Evolutionary conservation across 2,113 vertebrate species (phyloP).

Genomic region (Caretta caretta): DNA sequence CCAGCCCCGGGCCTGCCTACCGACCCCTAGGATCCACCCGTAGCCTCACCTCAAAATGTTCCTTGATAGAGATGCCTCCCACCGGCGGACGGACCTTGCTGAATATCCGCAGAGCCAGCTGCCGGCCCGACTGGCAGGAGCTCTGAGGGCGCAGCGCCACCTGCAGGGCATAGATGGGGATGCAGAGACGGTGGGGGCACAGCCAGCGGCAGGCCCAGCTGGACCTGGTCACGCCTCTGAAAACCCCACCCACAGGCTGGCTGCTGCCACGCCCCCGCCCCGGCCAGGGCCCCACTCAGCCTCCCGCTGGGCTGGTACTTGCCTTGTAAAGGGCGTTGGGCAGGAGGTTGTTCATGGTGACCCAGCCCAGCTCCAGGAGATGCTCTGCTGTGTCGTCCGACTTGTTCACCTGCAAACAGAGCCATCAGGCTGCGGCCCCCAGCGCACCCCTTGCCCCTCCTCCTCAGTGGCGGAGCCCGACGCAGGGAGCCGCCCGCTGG

Average conservation of each 20-base stretch:
- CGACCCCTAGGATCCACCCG: not conserved
- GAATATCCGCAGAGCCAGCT: conserved; percentile 95
- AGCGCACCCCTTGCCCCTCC: rapidly evolving
- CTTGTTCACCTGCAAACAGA: conserved; percentile 90
- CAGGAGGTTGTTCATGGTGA: conserved; percentile 98
- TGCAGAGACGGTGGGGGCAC: not conserved
- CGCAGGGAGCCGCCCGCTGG: rapidly evolving
- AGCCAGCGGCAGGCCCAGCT: not conserved
- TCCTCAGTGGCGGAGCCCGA: too few species aligned
- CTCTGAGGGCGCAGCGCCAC: conserved; percentile 98
- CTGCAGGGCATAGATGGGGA: conserved; percentile 70
- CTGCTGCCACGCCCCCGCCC: not conserved
- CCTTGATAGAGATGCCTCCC: conserved; percentile 98
- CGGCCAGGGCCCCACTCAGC: not conserved
- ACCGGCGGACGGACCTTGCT: conserved; percentile 98
- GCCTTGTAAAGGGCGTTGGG: conserved; percentile 97
- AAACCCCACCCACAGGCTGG: not conserved
- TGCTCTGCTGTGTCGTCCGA: conserved; percentile 98
- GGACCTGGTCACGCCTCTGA: not conserved
- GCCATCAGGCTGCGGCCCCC: not conserved
- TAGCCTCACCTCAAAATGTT: conserved; percentile 93
- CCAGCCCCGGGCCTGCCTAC: not conserved
- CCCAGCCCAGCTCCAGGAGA: conserved; percentile 96
- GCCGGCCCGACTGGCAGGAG: conserved; percentile 91
- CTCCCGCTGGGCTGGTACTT: conserved; percentile 12